Evolutionary conservation across 2,113 vertebrate species (phyloP).

Genomic region (Callipepla californica): DNA sequence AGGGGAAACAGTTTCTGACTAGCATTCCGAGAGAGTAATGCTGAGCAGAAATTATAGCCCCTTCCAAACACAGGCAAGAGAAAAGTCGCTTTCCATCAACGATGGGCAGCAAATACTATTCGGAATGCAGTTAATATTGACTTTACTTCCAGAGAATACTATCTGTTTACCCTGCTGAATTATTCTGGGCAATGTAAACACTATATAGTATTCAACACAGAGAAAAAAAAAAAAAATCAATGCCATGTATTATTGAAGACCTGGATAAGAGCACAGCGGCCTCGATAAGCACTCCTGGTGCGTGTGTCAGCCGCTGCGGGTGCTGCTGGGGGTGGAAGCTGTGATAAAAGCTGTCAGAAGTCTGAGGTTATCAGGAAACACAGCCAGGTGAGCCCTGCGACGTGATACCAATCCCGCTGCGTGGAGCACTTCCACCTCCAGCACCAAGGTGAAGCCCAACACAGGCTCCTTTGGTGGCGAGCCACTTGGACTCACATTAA

Average conservation of each 20-base stretch:
- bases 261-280: constrained; percentile 65
- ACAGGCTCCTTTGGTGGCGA: background rate
- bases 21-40: background rate
- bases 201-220: constrained; percentile 52
- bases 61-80: background rate
- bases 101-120: constrained; percentile 19
- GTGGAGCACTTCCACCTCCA: background rate
- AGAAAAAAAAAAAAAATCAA: constrained; percentile 55
- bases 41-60: background rate
- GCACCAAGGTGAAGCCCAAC: background rate
- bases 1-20: background rate
- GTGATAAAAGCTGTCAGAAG: constrained; percentile 31
- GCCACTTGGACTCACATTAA: background rate
- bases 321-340: background rate
- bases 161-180: constrained; percentile 72
- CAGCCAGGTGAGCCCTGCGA: constrained; percentile 6
- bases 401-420: background rate
- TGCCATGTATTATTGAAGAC: constrained; percentile 66
- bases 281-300: constrained; percentile 34
- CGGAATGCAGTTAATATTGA: constrained; percentile 35
- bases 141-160: constrained; percentile 61
- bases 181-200: constrained; percentile 70
- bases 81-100: constrained; percentile 39
- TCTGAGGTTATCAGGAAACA: constrained; percentile 58
- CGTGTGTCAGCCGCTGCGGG: background rate